Evolutionary conservation across 2,888 invertebrate species (phyloP), one percentile per base, ranked within the genome.

Genomic region (Patella ulyssiponensis): DNA sequence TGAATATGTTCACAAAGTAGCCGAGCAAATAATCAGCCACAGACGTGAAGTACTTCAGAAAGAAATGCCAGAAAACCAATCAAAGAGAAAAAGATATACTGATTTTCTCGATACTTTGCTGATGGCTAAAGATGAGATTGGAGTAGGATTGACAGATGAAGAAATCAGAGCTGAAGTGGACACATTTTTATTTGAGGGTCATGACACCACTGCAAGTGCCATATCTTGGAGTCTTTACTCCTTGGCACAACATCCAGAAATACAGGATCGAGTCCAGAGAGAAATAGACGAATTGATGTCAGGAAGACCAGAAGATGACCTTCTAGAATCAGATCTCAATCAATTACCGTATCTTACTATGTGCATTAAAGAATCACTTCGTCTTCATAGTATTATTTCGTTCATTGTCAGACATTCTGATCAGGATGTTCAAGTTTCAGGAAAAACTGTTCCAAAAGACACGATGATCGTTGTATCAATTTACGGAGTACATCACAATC

Each of bases 131-230:
- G 64, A 64, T 64, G 64, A 64, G 14, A 20, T 9, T 64, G 64
- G 23, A 23, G 23, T 64, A 14, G 64, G 64, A 64, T 64, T 64
- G 14, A 64, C 20, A 12, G 64, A 64, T 23, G 23, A 64, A 23
- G 64, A 64, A 23, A 64, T 64, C 23, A 20, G 64, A 12, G 64
- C 20, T 23, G 64, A 64, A 64, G 64, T 64, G 20, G 64, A 64
- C 20, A 64, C 64, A 4, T 64, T 85, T 69, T 72, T 85, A 58
- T 85, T 85, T 83, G 83, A 74, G 86, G 88, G 88, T 11, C 87
- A 88, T 77, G 88, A 88, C 71, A 88, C 88, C 1, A 88, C 88
- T 17, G 84, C 87, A 1, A 86, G 85, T 74, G 84, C 84, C 14
- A 76, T 83, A 1, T 84, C 85, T 11, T 88, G 88, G 88, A 81